Base-by-base conservation (phyloP, 2,113 vertebrate species). In the Cromileptes altivelis region DNA sequence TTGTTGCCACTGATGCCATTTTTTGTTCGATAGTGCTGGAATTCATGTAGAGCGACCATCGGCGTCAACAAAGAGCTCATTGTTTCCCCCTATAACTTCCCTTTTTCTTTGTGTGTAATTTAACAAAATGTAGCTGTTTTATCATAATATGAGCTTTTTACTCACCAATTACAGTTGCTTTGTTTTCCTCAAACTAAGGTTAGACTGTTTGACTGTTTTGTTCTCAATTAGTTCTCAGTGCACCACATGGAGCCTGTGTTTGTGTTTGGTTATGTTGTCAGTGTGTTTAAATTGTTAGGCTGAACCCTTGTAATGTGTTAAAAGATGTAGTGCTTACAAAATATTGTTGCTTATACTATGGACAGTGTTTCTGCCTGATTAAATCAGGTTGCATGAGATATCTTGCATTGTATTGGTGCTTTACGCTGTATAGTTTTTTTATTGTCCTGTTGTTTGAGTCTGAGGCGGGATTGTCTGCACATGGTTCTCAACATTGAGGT, bases 171-270 rank as follows among this genome's bases (percentile, higher is more conserved):
- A 40, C 11, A 50, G 45, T 23, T 21, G 21, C 58, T 71, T 65
- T 58, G 52, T 83, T 70, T 82, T 37, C 73, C 42, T 52, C 42
- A 33, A 14, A n/a, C 17, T 60, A 25, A 13, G 63, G 19, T 55
- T 62, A 68, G 12, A 53, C 68, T 47, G 50, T 30, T 23, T 18
- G 37, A 47, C 56, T 3, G 4, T 14, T 69, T 21, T 27, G 18
- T 42, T 52, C 61, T 12, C 30, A 68, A 42, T 53, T 60, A 47
- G 17, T 40, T 73, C 23, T 49, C 52, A 58, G 69, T 25, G 55
- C n/a, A n/a, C 17, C 10, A 49, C 42, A 25, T 12, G n/a, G 45
- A 40, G 27, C 42, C 52, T 25, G 12, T 49, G 8, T 25, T 25
- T 65, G 37, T 49, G 33, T 78, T 47, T 55, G 23, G 1, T 55